phyloP scores from a whole-genome alignment of 2,888 invertebrate genomes.

The Tanytarsus gracilentus region DNA sequence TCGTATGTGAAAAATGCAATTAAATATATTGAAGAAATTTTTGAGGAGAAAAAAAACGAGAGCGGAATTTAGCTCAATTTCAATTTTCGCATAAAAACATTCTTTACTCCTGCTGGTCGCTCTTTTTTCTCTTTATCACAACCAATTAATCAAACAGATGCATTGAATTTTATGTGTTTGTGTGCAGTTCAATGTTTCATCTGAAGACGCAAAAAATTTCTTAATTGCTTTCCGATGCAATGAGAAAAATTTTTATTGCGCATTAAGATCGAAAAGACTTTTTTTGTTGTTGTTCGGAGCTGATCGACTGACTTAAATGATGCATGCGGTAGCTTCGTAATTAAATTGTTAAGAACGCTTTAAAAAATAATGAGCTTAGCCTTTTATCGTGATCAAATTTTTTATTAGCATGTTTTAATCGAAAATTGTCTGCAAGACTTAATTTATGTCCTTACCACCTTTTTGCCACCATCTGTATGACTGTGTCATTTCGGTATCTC shows the following conservation, averaged over 20 bases:
- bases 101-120: no score
- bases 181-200: constrained; percentile 3
- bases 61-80: constrained; percentile 9
- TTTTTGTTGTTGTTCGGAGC: no score
- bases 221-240: constrained; percentile 14
- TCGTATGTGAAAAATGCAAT: constrained; percentile 1
- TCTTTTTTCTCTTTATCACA: constrained; percentile 3
- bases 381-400: neutral
- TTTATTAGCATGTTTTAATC: neutral
- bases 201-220: neutral
- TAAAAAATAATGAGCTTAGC: neutral
- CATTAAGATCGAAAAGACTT: neutral
- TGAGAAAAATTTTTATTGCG: neutral
- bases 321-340: neutral
- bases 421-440: neutral
- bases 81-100: neutral
- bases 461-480: neutral
- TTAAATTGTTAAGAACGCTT: neutral
- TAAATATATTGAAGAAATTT: neutral
- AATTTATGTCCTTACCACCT: neutral
- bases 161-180: neutral
- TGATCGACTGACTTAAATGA: no score
- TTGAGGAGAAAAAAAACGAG: neutral
- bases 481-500: no score
- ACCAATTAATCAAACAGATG: constrained; percentile 21